phyloP scores from a whole-genome alignment of 2,888 invertebrate genomes.

The Biston stratarius region DNA sequence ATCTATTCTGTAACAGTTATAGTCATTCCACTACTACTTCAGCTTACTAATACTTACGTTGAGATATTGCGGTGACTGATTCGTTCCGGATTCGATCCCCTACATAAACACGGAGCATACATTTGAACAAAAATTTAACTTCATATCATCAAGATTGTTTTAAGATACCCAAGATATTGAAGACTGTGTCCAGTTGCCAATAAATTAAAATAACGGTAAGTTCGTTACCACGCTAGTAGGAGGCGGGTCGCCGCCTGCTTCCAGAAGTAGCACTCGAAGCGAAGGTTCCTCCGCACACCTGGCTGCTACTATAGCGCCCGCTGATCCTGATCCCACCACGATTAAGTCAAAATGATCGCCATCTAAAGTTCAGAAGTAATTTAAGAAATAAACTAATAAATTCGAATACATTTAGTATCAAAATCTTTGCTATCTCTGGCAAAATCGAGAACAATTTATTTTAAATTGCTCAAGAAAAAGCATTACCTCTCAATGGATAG shows the following conservation, averaged over 20 bases:
- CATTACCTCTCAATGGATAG: slow-evolving; percentile 61
- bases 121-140: no score
- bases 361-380: slow-evolving; percentile 47
- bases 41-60: no score
- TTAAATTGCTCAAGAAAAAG: background rate
- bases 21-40: no score
- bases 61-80: no score
- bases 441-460: background rate
- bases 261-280: slow-evolving; percentile 60
- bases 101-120: no score
- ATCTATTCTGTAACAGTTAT: no score
- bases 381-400: no score
- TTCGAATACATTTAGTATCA: background rate
- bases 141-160: no score
- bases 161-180: no score
- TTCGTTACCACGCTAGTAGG: slow-evolving; percentile 58
- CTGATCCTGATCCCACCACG: slow-evolving; percentile 66
- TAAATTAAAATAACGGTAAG: no score
- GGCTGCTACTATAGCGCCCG: slow-evolving; percentile 62
- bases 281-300: slow-evolving; percentile 58
- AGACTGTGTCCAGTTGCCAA: no score
- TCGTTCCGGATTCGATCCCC: no score
- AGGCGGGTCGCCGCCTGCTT: slow-evolving; percentile 66
- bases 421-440: background rate
- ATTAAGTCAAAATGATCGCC: slow-evolving; percentile 64